Evolutionary conservation across 2,797 vertebrate species (phyloP).

Genomic region (Fistularia commersonii): DNA sequence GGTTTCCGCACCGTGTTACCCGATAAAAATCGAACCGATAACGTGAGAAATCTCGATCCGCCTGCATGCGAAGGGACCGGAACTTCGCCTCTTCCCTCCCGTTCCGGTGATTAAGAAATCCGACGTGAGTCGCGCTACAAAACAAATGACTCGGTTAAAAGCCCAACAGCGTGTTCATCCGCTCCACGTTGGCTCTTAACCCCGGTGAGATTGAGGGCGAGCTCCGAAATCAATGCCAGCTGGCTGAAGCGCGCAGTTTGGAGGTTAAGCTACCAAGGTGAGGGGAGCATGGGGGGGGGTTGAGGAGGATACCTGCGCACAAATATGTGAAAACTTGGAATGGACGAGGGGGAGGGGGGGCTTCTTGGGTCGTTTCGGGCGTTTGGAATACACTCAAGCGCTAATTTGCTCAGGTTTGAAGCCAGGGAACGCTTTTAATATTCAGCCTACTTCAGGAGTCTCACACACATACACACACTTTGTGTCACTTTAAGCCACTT

Average conservation of each 20-base stretch:
- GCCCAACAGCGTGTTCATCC: background rate
- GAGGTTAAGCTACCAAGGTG: slow-evolving; percentile 45
- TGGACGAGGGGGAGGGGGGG: slow-evolving; percentile 13
- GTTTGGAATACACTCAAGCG: slow-evolving; percentile 55
- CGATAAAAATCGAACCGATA: too few species aligned
- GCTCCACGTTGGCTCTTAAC: slow-evolving; percentile 18
- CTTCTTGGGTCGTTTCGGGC: slow-evolving; percentile 48
- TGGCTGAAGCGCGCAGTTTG: slow-evolving; percentile 31
- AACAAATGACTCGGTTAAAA: slow-evolving; percentile 4
- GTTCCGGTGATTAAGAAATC: slow-evolving; percentile 22
- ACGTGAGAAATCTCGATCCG: too few species aligned
- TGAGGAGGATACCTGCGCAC: slow-evolving; percentile 33
- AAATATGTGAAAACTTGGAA: slow-evolving; percentile 33
- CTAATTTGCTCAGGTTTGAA: slow-evolving; percentile 51
- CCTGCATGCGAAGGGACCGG: too few species aligned
- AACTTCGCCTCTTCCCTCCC: background rate
- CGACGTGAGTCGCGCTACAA: background rate
- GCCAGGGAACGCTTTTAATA: slow-evolving; percentile 57
- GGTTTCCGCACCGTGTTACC: too few species aligned
- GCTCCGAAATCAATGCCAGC: slow-evolving; percentile 26
- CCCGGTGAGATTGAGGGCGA: slow-evolving; percentile 25
- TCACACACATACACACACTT: slow-evolving; percentile 26
- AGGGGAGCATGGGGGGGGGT: slow-evolving; percentile 7
- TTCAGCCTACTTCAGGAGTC: slow-evolving; percentile 58
- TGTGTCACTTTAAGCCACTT: slow-evolving; percentile 52